phyloP scores from a whole-genome alignment of 2,888 invertebrate genomes.

The Halocaridina rubra region DNA sequence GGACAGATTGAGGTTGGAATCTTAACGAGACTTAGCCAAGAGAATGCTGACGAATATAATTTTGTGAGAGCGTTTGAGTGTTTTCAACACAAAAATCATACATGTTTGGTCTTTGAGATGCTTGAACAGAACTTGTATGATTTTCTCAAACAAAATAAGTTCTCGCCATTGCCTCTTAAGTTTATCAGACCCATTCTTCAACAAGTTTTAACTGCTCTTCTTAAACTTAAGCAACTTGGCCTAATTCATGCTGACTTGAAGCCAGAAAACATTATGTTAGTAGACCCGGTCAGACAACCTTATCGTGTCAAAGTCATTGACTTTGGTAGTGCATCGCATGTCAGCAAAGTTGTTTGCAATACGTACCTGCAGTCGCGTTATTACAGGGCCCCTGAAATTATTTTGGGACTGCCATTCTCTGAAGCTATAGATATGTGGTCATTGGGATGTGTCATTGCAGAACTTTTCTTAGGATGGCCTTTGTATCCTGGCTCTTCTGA shows the following conservation, averaged over 20 bases:
- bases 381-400: conserved; percentile 97
- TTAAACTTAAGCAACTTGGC: conserved; percentile 95
- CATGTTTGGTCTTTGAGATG: conserved; percentile 99
- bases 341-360: conserved; percentile 99
- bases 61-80: conserved; percentile 99
- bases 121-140: conserved; percentile 99
- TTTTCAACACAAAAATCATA: conserved; percentile 99
- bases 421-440: conserved; percentile 99
- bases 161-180: conserved; percentile 96
- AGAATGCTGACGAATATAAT: conserved; percentile 99
- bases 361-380: conserved; percentile 99
- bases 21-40: conserved; percentile 91
- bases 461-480: conserved; percentile 99
- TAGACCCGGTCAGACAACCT: conserved; percentile 97
- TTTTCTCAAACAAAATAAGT: conserved; percentile 99
- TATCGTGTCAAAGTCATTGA: conserved; percentile 99
- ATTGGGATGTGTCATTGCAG: conserved; percentile 98
- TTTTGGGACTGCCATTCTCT: conserved; percentile 96
- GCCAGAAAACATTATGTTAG: conserved; percentile 99
- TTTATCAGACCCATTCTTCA: conserved; percentile 98
- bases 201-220: conserved; percentile 88
- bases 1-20: conserved; percentile 99
- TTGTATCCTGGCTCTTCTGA: conserved; percentile 98
- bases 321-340: conserved; percentile 99
- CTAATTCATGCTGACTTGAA: conserved; percentile 99